Evolutionary conservation across 2,888 invertebrate genomes (phyloP), one percentile per base, ranked within the genome.

Genomic region (Eristalinus aeneus): DNA sequence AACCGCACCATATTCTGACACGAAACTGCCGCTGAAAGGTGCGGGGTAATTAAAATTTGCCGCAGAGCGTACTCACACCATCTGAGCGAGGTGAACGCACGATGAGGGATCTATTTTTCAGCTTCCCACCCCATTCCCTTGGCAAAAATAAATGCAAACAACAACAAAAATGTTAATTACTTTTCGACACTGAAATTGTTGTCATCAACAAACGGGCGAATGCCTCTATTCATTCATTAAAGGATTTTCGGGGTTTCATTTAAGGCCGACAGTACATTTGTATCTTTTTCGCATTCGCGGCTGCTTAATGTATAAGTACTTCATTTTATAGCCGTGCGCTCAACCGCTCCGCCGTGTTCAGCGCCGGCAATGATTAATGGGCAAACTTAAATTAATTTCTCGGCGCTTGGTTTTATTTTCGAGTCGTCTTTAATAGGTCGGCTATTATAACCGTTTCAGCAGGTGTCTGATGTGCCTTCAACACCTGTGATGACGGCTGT

Each of bases 291-390:
- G 56, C 34, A 39, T 68, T 36, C 39, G 23, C 56, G 53, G 67
- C 9, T 54, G 53, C 53, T 39, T 46, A 71, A 71, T 71, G 58
- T 46, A 61, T 69, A 54, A 69, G 76, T 69, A n/a, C 31, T 63
- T 16, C 16, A 27, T 54, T 61, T 61, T 34, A 68, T 46, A 53
- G 75, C 53, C 23, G 67, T 61, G 46, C 32, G 32, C 53, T 69
- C 68, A 4, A 46, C 3, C 34, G 20, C 34, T 34, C 20, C 34
- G 53, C 46, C 23, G 53, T 34, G 53, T 56, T 27, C 54, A 63
- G 27, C 32, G n/a, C 9, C 36, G 68, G 56, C 76, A 68, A 63
- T 76, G 69, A 76, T 76, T 76, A 76, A 76, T 76, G 53, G 54
- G 36, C 10, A 56, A 76, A 69, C 68, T 69, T 76, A 36, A 63